Percentiles rank a stretch among this genome's conserved stretches.
These are phyloP conservation scores for Hydrocynus forskahlii DNA, from an alignment of 2,797 vertebrate genomes.

Conservation along the genomic window DNA sequence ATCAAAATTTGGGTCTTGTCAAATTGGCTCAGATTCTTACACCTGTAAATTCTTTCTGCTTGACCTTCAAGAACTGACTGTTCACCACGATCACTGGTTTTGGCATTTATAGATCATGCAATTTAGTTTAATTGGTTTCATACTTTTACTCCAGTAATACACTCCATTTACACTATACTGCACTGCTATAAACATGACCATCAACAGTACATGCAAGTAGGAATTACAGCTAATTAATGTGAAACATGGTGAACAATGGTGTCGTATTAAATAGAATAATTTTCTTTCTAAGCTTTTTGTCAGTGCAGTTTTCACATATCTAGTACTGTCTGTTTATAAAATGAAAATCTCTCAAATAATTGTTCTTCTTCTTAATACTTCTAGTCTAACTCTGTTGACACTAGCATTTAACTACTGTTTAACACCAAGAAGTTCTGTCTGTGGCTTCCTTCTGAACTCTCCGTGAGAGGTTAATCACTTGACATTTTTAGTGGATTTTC, in stretches of 20 bases:
- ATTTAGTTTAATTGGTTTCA: background rate
- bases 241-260: background rate
- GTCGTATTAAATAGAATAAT: too few species aligned
- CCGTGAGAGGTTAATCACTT: slow-evolving; percentile 73
- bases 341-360: background rate
- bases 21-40: too few species aligned
- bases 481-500: slow-evolving; percentile 76
- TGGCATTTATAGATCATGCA: background rate
- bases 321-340: background rate
- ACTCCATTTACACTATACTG: background rate
- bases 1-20: too few species aligned
- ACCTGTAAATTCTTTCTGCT: too few species aligned
- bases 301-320: background rate
- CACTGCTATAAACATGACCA: background rate
- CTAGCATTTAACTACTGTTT: slow-evolving; percentile 44
- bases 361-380: background rate
- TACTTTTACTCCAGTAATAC: too few species aligned
- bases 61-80: too few species aligned
- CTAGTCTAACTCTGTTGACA: slow-evolving; percentile 2
- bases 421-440: slow-evolving; percentile 58
- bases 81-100: too few species aligned
- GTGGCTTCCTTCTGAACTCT: slow-evolving; percentile 31
- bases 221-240: background rate
- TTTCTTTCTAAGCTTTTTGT: too few species aligned
- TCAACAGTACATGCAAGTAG: background rate